A percentile compares a stretch with the other conserved stretches of the same genome.
These are phyloP conservation scores for Dasyprocta punctata DNA, from an alignment of 2,113 vertebrate genomes.

Conservation along the genomic window DNA sequence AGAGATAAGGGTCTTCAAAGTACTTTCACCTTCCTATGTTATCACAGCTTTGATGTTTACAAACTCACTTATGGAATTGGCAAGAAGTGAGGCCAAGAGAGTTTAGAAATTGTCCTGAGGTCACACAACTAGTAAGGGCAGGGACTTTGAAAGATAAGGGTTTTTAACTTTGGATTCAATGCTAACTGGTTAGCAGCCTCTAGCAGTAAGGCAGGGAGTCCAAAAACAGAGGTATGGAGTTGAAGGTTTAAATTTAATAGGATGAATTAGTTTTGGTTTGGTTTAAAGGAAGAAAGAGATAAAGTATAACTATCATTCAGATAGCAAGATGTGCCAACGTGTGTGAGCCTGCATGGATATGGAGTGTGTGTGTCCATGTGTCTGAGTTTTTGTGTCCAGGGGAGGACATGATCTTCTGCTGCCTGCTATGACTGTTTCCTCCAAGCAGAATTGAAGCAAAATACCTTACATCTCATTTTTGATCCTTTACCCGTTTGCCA, in stretches of 20 bases:
- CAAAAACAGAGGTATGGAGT: not conserved
- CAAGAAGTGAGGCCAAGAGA: not conserved
- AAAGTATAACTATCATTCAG: not conserved
- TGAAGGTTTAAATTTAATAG: not conserved
- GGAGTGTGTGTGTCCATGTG: rapidly evolving
- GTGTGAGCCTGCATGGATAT: rapidly evolving
- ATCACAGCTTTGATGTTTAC: constrained; percentile 17
- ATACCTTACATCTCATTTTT: not conserved
- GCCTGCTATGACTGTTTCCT: not conserved
- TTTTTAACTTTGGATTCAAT: not conserved
- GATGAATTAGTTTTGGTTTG: not conserved
- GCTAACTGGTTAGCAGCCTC: not conserved
- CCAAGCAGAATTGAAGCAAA: not conserved
- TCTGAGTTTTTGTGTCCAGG: not conserved
- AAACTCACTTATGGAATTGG: not conserved
- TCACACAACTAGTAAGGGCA: not conserved
- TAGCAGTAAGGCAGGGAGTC: not conserved
- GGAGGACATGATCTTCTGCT: not conserved
- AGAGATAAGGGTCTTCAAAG: not conserved
- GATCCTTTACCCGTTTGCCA: not conserved
- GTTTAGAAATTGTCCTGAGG: not conserved
- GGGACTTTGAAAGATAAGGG: not conserved
- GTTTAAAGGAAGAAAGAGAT: not conserved
- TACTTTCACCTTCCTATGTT: not conserved
- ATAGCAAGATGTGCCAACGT: not conserved